These are phyloP conservation scores for Polymixis flavicincta DNA, from an alignment of 2,888 invertebrate genomes.

Conservation along the genomic window DNA sequence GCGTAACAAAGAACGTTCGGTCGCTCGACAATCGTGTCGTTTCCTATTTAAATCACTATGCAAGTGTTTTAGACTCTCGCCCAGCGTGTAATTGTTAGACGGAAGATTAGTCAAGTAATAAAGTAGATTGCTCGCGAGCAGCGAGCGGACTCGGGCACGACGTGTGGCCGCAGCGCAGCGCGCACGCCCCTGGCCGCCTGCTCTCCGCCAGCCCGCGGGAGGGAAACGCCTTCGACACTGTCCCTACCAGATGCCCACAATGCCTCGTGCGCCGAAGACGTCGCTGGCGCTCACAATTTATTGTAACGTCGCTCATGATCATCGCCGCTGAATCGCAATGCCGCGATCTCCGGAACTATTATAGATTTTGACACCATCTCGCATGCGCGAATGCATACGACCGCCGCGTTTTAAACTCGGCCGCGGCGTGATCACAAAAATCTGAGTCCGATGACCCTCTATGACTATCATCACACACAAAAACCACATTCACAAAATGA, in stretches of 20 bases:
- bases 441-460: constrained; percentile 84
- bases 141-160: constrained; percentile 70
- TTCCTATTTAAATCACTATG: constrained; percentile 73
- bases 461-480: constrained; percentile 75
- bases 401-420: constrained; percentile 89
- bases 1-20: constrained; percentile 75
- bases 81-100: constrained; percentile 79
- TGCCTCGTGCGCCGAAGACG: constrained; percentile 79
- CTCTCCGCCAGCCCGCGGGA: constrained; percentile 82
- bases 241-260: constrained; percentile 81
- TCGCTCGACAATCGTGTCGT: constrained; percentile 65
- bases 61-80: constrained; percentile 75
- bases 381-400: constrained; percentile 90
- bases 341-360: constrained; percentile 86
- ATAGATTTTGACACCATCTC: constrained; percentile 90
- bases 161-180: constrained; percentile 82
- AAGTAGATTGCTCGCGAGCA: constrained; percentile 83
- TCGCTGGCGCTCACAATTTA: constrained; percentile 77
- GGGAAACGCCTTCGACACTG: constrained; percentile 86
- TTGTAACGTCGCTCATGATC: constrained; percentile 75
- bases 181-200: constrained; percentile 86
- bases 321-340: constrained; percentile 79
- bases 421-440: constrained; percentile 87
- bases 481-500: constrained; percentile 70
- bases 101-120: constrained; percentile 84